Conservation (phyloP, 1,140 invertebrate genomes). For the Conus ventricosus region DNA sequence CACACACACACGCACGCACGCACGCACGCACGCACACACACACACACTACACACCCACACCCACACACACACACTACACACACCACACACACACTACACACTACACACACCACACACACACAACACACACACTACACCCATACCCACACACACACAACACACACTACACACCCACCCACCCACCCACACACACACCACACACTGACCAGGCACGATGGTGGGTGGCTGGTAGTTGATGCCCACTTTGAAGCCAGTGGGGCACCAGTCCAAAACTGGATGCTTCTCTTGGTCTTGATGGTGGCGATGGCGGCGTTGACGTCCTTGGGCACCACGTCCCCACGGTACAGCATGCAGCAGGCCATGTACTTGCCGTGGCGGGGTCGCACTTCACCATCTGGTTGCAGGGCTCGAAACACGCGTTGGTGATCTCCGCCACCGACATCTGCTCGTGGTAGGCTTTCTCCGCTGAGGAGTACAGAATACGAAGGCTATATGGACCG, state of each 20-base stretch:
- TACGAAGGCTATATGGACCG: not conserved
- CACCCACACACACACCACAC: too few species aligned
- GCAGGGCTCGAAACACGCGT: constrained; percentile 87
- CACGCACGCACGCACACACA: too few species aligned
- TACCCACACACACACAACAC: too few species aligned
- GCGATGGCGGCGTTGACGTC: constrained; percentile 90
- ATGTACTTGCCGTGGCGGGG: constrained; percentile 92
- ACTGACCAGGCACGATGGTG: constrained; percentile 23
- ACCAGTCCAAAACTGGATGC: constrained; percentile 89
- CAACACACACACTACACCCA: too few species aligned
- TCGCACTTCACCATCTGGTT: constrained; percentile 96
- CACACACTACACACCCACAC: too few species aligned
- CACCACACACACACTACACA: too few species aligned
- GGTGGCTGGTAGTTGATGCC: constrained; percentile 66
- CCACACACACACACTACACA: too few species aligned
- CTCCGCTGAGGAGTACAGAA: constrained; percentile 54
- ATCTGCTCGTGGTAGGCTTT: constrained; percentile 75
- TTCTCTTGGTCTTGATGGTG: constrained; percentile 88
- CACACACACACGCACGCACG: too few species aligned
- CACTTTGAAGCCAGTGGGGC: constrained; percentile 84
- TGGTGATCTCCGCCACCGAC: constrained; percentile 84
- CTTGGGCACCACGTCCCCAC: constrained; percentile 81
- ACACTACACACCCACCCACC: too few species aligned
- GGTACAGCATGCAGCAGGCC: constrained; percentile 80
- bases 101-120: too few species aligned